Evolutionary conservation across 2,888 invertebrate species (phyloP).

Genomic region (Cephus nigrinus): DNA sequence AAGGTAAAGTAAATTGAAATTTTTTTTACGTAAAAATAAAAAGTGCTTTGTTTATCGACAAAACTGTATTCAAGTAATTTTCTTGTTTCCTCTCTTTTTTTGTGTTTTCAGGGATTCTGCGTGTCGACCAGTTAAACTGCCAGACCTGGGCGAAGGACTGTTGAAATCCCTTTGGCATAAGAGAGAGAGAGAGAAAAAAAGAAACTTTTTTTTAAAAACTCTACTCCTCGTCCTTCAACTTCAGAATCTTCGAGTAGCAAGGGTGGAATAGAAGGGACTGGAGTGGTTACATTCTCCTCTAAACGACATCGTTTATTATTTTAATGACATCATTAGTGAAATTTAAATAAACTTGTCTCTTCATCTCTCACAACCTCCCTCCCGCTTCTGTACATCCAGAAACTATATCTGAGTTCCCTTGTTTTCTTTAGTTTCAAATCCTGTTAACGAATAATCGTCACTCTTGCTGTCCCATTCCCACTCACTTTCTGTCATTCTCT

Average conservation of each 20-base stretch:
- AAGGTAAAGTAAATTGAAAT: too few relatives aligned
- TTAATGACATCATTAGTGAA: constrained; percentile 57
- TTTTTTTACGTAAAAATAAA: too few relatives aligned
- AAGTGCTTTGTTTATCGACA: too few relatives aligned
- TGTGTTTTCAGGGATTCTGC: too few relatives aligned
- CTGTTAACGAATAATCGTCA: not conserved
- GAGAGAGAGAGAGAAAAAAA: too few relatives aligned
- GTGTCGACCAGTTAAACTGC: too few relatives aligned
- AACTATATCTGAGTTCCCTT: not conserved
- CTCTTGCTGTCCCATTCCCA: not conserved
- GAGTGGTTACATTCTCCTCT: constrained; percentile 36
- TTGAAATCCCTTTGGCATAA: too few relatives aligned
- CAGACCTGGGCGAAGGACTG: too few relatives aligned
- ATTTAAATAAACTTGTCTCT: constrained; percentile 51
- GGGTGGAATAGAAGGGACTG: constrained; percentile 14
- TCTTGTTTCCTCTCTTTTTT: too few relatives aligned
- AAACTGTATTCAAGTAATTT: too few relatives aligned
- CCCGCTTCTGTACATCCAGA: not conserved
- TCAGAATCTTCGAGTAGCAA: constrained; percentile 21
- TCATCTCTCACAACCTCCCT: not conserved
- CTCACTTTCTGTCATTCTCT: not conserved
- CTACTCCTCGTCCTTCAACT: constrained; percentile 13
- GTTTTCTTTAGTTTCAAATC: constrained; percentile 1
- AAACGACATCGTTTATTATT: constrained; percentile 57
- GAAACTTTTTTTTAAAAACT: too few relatives aligned